phyloP scores from a whole-genome alignment of 1,140 invertebrate genomes.

The Proales similis region DNA sequence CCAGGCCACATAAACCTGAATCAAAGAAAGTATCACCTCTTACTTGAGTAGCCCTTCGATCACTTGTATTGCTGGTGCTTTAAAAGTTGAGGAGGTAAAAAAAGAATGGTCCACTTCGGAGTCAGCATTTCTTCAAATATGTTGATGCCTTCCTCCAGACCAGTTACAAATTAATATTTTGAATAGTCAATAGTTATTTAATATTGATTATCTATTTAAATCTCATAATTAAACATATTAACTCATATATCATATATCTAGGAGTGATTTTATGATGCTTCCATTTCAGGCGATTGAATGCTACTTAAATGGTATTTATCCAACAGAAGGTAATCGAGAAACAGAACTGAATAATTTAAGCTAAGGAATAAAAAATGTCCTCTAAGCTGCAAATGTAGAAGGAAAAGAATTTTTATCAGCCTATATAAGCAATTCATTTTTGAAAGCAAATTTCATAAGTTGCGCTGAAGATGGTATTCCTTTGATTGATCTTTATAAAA shows the following conservation, averaged over 20 bases:
- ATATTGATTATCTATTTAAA: background rate
- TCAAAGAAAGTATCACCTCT: no score
- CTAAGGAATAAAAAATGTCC: conserved; percentile 45
- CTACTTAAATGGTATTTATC: conserved; percentile 75
- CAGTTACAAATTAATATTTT: no score
- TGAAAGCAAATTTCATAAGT: conserved; percentile 5
- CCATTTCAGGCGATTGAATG: conserved; percentile 94
- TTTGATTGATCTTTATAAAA: conserved; percentile 15
- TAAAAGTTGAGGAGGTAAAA: no score
- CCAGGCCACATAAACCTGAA: no score
- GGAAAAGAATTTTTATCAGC: conserved; percentile 57
- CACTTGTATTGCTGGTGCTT: no score
- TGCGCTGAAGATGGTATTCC: background rate
- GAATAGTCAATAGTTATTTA: no score
- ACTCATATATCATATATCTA: conserved; percentile 39
- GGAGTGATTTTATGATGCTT: conserved; percentile 78
- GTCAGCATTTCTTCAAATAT: no score
- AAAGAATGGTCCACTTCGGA: no score
- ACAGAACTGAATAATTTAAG: conserved; percentile 40
- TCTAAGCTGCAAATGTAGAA: conserved; percentile 40
- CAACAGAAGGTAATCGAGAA: conserved; percentile 63
- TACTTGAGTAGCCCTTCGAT: no score
- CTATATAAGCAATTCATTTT: background rate
- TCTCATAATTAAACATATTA: background rate
- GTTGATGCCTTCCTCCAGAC: no score